Conservation (phyloP, 2,797 vertebrate genomes). For the Adrianichthys oophorus region DNA sequence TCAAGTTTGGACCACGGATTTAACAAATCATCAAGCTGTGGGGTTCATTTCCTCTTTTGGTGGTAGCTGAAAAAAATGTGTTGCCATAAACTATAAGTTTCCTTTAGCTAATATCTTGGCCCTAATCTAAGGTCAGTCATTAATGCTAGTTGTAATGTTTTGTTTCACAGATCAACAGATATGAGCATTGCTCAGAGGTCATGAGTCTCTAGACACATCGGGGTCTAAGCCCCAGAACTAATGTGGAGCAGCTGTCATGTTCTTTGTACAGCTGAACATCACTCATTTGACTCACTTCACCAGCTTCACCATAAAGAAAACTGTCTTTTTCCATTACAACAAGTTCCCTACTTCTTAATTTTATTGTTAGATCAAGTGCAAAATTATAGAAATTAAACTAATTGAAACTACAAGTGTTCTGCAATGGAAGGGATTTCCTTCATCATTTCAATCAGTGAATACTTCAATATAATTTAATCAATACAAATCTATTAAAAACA, state of each 20-base stretch:
- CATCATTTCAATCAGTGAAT: constrained; percentile 10
- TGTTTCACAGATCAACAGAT: constrained; percentile 68
- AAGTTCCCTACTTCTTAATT: not conserved
- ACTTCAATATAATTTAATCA: not conserved
- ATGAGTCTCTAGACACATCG: constrained; percentile 60
- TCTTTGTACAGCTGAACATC: constrained; percentile 49
- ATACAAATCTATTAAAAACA: constrained; percentile 3
- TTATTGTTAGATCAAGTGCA: constrained; percentile 2
- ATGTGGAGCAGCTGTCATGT: constrained; percentile 71
- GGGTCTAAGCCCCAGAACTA: constrained; percentile 63
- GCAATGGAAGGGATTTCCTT: constrained; percentile 22
- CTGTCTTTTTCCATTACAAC: constrained; percentile 20
- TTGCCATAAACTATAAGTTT: constrained; percentile 20
- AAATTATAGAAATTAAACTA: constrained; percentile 23
- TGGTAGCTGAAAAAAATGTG: constrained; percentile 9
- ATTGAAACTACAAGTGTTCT: constrained; percentile 18
- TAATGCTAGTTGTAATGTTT: constrained; percentile 45
- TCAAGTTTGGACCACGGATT: constrained; percentile 12
- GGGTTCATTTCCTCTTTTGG: constrained; percentile 18
- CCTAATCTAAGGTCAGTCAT: constrained; percentile 33
- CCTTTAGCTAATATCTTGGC: constrained; percentile 33
- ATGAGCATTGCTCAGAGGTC: constrained; percentile 59
- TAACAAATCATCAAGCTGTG: constrained; percentile 14
- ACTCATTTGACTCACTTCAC: constrained; percentile 42
- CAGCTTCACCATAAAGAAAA: constrained; percentile 30